Conservation (phyloP, 2,113 vertebrate species). For the Daubentonia madagascariensis region DNA sequence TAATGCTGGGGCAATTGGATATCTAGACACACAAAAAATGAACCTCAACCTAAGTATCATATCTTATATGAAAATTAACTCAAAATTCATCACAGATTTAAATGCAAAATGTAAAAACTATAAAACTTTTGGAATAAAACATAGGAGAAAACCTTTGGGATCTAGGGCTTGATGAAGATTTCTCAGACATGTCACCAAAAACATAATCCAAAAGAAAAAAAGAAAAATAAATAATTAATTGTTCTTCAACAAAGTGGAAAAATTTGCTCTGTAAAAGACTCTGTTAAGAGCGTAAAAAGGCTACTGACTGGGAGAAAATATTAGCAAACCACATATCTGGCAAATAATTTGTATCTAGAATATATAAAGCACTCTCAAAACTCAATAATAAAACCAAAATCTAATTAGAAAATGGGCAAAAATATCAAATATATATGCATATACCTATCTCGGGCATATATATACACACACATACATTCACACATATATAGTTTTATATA, state of each 20-base stretch:
- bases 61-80: neutral
- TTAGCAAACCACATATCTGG: neutral
- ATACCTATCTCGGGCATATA: neutral
- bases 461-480: neutral
- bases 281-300: neutral
- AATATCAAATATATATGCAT: neutral
- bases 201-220: neutral
- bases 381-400: neutral
- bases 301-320: neutral
- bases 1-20: neutral
- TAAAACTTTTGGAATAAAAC: neutral
- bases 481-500: neutral
- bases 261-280: neutral
- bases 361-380: neutral
- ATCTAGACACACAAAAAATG: neutral
- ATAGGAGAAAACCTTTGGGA: neutral
- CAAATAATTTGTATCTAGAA: neutral
- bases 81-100: neutral
- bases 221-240: neutral
- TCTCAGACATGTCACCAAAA: neutral
- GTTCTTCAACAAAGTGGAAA: neutral
- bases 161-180: neutral
- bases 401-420: neutral
- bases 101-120: neutral
- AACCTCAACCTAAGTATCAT: neutral